These are phyloP conservation scores for Euura lappo DNA, from an alignment of 1,140 invertebrate genomes.

Conservation along the genomic window DNA sequence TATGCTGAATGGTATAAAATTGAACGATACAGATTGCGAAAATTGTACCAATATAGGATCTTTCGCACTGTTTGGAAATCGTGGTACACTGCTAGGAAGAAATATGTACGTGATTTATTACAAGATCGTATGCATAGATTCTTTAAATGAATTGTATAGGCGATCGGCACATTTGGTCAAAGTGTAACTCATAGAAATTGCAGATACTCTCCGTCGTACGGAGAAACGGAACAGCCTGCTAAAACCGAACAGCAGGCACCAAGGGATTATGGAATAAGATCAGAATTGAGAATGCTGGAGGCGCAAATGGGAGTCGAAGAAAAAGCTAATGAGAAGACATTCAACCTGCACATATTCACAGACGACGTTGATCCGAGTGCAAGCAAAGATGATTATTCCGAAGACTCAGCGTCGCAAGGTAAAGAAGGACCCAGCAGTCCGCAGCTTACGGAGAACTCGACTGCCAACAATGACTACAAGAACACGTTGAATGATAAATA, in stretches of 20 bases:
- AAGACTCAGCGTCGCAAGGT: slow-evolving; percentile 6
- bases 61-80: slow-evolving; percentile 37
- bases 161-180: slow-evolving; percentile 1
- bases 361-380: slow-evolving; percentile 26
- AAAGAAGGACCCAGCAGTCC: slow-evolving; percentile 11
- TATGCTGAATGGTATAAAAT: slow-evolving; percentile 25
- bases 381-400: slow-evolving; percentile 9
- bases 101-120: slow-evolving; percentile 42
- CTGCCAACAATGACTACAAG: slow-evolving; percentile 38
- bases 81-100: slow-evolving; percentile 43
- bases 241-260: slow-evolving; percentile 19
- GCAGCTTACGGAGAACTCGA: slow-evolving; percentile 15
- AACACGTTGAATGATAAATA: slow-evolving; percentile 35
- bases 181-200: neutral
- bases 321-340: slow-evolving; percentile 29
- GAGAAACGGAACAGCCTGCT: slow-evolving; percentile 17
- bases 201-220: slow-evolving; percentile 40
- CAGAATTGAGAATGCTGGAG: slow-evolving; percentile 45
- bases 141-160: neutral
- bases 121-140: neutral
- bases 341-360: slow-evolving; percentile 41
- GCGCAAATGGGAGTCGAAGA: slow-evolving; percentile 47
- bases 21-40: slow-evolving; percentile 27
- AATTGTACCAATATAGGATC: slow-evolving; percentile 33
- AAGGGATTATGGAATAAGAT: slow-evolving; percentile 38